These are phyloP conservation scores for Drosophila stalkeri DNA, from an alignment of 2,888 invertebrate genomes.

Conservation along the genomic window DNA sequence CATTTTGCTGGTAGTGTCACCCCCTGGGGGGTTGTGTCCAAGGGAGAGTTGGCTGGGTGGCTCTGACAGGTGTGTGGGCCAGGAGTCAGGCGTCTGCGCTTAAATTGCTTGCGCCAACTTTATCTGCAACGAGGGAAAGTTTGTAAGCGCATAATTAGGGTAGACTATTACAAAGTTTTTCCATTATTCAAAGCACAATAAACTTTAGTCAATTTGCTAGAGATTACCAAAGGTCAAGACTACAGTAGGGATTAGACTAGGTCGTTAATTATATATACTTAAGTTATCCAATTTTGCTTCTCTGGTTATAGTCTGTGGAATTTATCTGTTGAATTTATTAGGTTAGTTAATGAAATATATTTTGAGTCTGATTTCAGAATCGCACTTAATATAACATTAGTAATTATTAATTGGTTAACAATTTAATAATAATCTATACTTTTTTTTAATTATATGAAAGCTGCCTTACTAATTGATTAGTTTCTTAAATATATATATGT, in stretches of 20 bases:
- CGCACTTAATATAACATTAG: not conserved
- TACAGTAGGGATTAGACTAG: not conserved
- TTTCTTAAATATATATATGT: not conserved
- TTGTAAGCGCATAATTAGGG: constrained; percentile 53
- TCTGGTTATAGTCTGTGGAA: not conserved
- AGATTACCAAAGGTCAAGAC: constrained; percentile 38
- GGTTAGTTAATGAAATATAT: not conserved
- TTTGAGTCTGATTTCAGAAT: not conserved
- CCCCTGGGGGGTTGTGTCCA: not conserved
- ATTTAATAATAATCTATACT: too few relatives aligned
- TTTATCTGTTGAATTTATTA: too few relatives aligned
- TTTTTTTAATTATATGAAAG: too few relatives aligned
- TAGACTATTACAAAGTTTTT: constrained; percentile 55
- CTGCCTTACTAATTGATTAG: not conserved
- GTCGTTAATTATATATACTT: not conserved
- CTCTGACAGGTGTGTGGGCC: constrained; percentile 1
- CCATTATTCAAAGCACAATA: constrained; percentile 50
- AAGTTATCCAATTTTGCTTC: not conserved
- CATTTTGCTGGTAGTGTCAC: constrained; percentile 86
- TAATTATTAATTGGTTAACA: not conserved
- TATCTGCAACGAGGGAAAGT: constrained; percentile 65
- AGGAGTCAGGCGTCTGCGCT: constrained; percentile 19
- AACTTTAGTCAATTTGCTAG: constrained; percentile 45
- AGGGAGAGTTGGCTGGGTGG: not conserved
- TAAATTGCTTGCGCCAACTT: constrained; percentile 50